phyloP scores from a whole-genome alignment of 2,113 vertebrate genomes.

The Tragelaphus strepsiceros region DNA sequence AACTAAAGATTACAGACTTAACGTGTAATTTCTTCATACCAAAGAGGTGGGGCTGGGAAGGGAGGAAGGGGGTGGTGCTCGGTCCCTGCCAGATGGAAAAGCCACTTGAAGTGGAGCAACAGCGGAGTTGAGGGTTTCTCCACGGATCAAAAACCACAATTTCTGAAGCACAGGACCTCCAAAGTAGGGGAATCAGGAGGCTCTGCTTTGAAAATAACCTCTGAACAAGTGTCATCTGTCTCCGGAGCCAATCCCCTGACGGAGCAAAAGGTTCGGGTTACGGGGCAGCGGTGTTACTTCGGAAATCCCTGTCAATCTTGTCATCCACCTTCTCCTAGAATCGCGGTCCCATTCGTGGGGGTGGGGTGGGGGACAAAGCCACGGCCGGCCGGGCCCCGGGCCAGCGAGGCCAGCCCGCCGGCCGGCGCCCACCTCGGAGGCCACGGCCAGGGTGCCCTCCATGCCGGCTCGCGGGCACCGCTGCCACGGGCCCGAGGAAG shows the following conservation, averaged over 20 bases:
- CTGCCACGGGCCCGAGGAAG: background rate
- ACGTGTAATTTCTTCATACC: conserved; percentile 43
- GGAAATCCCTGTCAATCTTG: background rate
- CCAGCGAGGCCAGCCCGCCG: background rate
- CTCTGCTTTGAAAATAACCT: background rate
- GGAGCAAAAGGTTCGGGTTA: background rate
- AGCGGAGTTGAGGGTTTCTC: background rate
- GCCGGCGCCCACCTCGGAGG: background rate
- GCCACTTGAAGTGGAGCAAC: conserved; percentile 9
- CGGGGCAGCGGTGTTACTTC: background rate
- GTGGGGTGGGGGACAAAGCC: conserved; percentile 16
- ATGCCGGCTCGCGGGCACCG: background rate
- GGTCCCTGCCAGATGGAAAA: conserved; percentile 29
- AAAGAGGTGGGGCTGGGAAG: conserved; percentile 35
- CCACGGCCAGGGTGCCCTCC: conserved; percentile 22
- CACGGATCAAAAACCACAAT: background rate
- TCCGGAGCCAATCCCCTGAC: background rate
- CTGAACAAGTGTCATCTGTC: conserved; percentile 42
- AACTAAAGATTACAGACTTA: background rate
- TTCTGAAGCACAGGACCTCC: background rate
- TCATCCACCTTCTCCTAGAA: background rate
- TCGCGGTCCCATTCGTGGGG: background rate
- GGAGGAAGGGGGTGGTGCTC: background rate
- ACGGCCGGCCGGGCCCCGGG: background rate
- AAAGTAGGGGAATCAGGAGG: background rate